Evolutionary conservation across 1,140 invertebrate genomes (phyloP), one percentile per base, ranked within the genome.

Genomic region (Gerris buenoi): DNA sequence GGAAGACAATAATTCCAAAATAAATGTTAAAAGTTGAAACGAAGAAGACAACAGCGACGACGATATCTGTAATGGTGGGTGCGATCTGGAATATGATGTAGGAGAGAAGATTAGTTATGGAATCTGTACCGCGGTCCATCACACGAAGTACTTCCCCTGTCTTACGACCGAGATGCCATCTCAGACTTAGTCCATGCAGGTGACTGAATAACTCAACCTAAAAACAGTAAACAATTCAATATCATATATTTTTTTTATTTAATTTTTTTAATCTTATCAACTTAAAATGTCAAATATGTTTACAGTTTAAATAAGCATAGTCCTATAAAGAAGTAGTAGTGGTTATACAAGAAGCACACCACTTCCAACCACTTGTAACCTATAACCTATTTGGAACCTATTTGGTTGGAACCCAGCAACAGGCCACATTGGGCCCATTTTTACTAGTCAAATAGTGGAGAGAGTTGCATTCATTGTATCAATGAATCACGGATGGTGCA

Each of bases 101-200:
- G 74, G 88, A 93, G 0, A 98, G 82, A 5, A 98, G 79, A 77
- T 89, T 94, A 76, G 95, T 93, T 69, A 97, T 93, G 22, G 91
- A 95, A 70, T 92, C 91, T 2, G 94, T 97, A 61, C 95, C 95
- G 70, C 95, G 82, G 79, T 97, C 95, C 88, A 98, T 95, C 0
- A 97, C 85, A 66, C 92, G 80, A 0, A 97, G 78, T 18, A 98
- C 93, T 82, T 97, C 94, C 18, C 95, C 95, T 1, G 95, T 97
- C 81, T 98, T 97, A 27, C 94, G 81, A 10, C 84, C 82, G 27
- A 98, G 77, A 80, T 98, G 95, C 95, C 95, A 98, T 65, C 86
- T 80, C 68, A 91, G 80, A 73, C 92, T 90, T 68, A 93, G 76
- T 68, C 85, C 84, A 76, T 97, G 95, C 26, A 97, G 81, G 79